Percentiles rank a stretch among this genome's conserved stretches.
Evolutionary conservation across 2,113 vertebrate species (phyloP).

Genomic region (Oryzias javanicus): DNA sequence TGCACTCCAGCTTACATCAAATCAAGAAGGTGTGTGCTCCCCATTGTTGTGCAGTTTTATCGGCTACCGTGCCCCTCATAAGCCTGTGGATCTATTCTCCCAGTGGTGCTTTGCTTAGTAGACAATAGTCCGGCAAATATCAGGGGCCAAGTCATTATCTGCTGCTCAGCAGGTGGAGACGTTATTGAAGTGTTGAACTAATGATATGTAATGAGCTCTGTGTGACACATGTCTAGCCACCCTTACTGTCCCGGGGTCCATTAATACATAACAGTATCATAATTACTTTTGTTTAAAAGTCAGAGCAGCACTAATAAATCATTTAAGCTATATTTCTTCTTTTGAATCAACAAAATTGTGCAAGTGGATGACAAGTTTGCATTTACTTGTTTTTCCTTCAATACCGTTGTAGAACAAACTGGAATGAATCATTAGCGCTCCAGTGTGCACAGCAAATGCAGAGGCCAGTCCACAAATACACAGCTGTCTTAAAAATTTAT

Average conservation of each 20-base stretch:
- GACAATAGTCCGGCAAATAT: slow-evolving; percentile 75
- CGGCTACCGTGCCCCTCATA: slow-evolving; percentile 46
- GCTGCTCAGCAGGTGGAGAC: slow-evolving; percentile 75
- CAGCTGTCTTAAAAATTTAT: slow-evolving; percentile 79
- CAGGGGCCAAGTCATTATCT: slow-evolving; percentile 74
- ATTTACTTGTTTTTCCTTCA: slow-evolving; percentile 12
- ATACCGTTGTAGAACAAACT: slow-evolving; percentile 47
- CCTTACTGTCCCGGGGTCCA: slow-evolving; percentile 69
- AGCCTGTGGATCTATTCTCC: slow-evolving; percentile 54
- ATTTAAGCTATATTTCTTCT: slow-evolving; percentile 37
- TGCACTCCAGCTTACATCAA: slow-evolving; percentile 6
- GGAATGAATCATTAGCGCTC: slow-evolving; percentile 58
- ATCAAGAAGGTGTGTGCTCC: slow-evolving; percentile 16
- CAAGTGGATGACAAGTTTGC: slow-evolving; percentile 1
- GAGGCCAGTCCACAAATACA: slow-evolving; percentile 67
- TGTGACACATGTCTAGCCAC: slow-evolving; percentile 76
- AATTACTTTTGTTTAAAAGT: slow-evolving; percentile 70
- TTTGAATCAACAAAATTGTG: slow-evolving; percentile 1
- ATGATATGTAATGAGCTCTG: slow-evolving; percentile 80
- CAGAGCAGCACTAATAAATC: slow-evolving; percentile 55
- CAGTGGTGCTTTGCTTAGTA: slow-evolving; percentile 59
- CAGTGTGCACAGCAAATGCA: slow-evolving; percentile 62
- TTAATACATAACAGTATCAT: slow-evolving; percentile 69
- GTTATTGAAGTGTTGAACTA: slow-evolving; percentile 80
- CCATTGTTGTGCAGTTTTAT: slow-evolving; percentile 51